A percentile compares a stretch with the other conserved stretches of the same genome.
Conservation (phyloP, 2,113 vertebrate genomes). For the Xerus inauris region DNA sequence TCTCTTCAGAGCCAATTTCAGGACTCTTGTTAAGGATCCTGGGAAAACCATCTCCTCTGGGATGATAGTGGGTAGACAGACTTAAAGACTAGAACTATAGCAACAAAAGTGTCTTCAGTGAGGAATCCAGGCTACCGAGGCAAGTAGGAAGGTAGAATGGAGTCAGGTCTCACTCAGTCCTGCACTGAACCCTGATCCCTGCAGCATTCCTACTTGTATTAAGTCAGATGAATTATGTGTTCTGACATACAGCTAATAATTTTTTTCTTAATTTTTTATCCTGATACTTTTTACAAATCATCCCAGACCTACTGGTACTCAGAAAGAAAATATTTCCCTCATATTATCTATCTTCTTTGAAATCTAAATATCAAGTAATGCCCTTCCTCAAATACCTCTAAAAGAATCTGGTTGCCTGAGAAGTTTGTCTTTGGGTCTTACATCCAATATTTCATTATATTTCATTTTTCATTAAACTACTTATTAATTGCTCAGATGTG, state of each 20-base stretch:
- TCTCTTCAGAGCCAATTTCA: background rate
- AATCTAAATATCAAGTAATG: background rate
- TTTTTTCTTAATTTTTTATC: conserved; percentile 11
- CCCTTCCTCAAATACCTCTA: background rate
- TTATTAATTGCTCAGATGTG: background rate
- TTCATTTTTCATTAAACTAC: conserved; percentile 3
- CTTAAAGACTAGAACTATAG: background rate
- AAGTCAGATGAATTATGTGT: background rate
- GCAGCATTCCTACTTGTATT: background rate
- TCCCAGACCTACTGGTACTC: background rate
- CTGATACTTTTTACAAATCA: background rate
- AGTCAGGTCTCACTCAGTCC: background rate
- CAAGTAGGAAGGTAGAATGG: background rate
- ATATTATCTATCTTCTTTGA: background rate
- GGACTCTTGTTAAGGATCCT: background rate
- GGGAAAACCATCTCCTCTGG: background rate
- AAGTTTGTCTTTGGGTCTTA: background rate
- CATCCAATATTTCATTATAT: background rate
- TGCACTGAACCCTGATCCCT: background rate
- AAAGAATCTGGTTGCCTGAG: background rate
- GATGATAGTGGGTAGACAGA: background rate
- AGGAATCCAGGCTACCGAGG: background rate
- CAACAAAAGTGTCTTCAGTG: background rate
- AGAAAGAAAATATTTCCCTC: background rate
- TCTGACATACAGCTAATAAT: background rate